Conservation (phyloP, 1,140 invertebrate genomes). For the Bombus polaris region DNA sequence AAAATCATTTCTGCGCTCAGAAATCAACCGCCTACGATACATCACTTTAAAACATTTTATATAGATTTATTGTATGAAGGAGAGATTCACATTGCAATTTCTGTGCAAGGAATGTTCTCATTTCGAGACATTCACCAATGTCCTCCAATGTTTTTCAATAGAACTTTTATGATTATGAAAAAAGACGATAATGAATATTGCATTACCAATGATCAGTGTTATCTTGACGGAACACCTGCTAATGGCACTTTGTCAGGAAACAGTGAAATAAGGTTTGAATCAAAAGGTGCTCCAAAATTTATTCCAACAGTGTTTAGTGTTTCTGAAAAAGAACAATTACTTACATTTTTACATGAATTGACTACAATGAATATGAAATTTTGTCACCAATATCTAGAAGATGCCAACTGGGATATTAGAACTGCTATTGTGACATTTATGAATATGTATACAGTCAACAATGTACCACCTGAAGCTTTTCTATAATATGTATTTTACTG, state of each 20-base stretch:
- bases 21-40: slow-evolving; percentile 75
- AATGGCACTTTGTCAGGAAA: slow-evolving; percentile 52
- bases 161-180: slow-evolving; percentile 76
- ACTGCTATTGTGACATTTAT: slow-evolving; percentile 76
- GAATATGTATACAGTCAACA: slow-evolving; percentile 76
- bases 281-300: slow-evolving; percentile 65
- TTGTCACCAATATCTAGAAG: slow-evolving; percentile 73
- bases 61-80: slow-evolving; percentile 75
- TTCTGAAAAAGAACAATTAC: slow-evolving; percentile 76
- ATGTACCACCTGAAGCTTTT: slow-evolving; percentile 77
- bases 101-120: slow-evolving; percentile 77
- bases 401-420: slow-evolving; percentile 77
- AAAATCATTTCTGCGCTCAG: slow-evolving; percentile 75
- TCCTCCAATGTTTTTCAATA: slow-evolving; percentile 73
- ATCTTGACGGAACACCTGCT: slow-evolving; percentile 72
- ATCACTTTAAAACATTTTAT: slow-evolving; percentile 74
- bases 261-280: slow-evolving; percentile 48
- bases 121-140: slow-evolving; percentile 69
- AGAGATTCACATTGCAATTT: slow-evolving; percentile 67
- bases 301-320: slow-evolving; percentile 73
- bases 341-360: slow-evolving; percentile 75
- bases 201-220: slow-evolving; percentile 80
- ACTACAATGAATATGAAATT: slow-evolving; percentile 76
- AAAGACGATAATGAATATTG: slow-evolving; percentile 79
- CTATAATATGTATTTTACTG: slow-evolving; percentile 15